These are phyloP conservation scores for Aleiodes testaceus DNA, from an alignment of 2,888 invertebrate species.

Conservation along the genomic window DNA sequence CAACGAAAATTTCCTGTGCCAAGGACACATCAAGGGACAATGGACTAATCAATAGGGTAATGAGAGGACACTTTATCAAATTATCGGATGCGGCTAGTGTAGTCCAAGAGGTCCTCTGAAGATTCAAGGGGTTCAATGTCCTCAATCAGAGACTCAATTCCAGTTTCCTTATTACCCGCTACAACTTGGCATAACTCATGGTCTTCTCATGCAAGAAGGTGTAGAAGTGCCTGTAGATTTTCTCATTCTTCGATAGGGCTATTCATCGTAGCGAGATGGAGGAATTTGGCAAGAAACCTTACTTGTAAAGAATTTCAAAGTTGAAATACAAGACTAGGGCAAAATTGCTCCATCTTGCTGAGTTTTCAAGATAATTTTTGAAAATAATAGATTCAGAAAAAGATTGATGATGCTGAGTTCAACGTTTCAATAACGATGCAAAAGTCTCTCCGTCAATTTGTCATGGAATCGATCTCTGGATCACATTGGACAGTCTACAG, in stretches of 20 bases:
- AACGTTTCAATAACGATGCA: slow-evolving; percentile 19
- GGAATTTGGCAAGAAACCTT: too few relatives aligned
- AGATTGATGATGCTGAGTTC: not conserved
- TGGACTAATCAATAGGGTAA: slow-evolving; percentile 73
- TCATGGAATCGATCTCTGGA: slow-evolving; percentile 39
- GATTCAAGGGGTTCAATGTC: slow-evolving; percentile 20
- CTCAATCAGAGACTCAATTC: slow-evolving; percentile 18
- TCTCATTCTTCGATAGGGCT: too few relatives aligned
- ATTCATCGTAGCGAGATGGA: too few relatives aligned
- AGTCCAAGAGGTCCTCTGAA: slow-evolving; percentile 14
- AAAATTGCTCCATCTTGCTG: too few relatives aligned
- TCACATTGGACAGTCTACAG: slow-evolving; percentile 24
- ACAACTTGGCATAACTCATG: slow-evolving; percentile 26
- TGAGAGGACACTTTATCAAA: slow-evolving; percentile 72
- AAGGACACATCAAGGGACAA: slow-evolving; percentile 56
- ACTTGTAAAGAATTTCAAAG: too few relatives aligned
- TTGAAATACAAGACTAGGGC: too few relatives aligned
- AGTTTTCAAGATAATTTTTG: too few relatives aligned
- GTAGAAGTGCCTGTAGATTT: too few relatives aligned
- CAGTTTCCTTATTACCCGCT: slow-evolving; percentile 4
- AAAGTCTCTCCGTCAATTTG: slow-evolving; percentile 42
- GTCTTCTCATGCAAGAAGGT: slow-evolving; percentile 31
- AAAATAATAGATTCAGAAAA: too few relatives aligned
- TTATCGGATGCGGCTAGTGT: slow-evolving; percentile 68
- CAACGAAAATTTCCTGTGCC: slow-evolving; percentile 37